Evolutionary conservation across 2,113 vertebrate species (phyloP).

Genomic region (Neodon shergylaensis): DNA sequence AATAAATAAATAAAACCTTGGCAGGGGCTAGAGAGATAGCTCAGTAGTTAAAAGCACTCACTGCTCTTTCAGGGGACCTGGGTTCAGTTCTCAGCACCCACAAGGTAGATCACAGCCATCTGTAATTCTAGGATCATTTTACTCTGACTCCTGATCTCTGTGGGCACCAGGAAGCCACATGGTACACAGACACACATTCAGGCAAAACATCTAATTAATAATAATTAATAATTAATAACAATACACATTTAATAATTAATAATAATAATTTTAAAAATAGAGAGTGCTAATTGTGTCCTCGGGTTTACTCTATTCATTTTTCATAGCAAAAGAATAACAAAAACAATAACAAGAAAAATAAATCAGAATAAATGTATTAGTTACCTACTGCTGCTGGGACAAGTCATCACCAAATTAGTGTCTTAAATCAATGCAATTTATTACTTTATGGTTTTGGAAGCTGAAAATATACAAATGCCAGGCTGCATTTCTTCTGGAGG

Average conservation of each 20-base stretch:
- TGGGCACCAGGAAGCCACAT: neutral
- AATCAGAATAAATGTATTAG: neutral
- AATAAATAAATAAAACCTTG: neutral
- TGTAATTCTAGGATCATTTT: neutral
- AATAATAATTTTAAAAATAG: neutral
- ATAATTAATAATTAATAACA: neutral
- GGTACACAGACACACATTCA: neutral
- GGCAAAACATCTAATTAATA: neutral
- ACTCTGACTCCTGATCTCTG: neutral
- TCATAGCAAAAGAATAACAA: neutral
- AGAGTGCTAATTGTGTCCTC: neutral
- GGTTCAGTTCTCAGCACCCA: neutral
- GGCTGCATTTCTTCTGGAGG: neutral
- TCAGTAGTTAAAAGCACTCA: neutral
- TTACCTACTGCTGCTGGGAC: neutral
- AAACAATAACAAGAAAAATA: neutral
- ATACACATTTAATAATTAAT: neutral
- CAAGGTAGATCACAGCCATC: neutral
- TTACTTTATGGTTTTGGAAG: neutral
- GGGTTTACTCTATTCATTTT: neutral
- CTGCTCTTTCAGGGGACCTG: neutral
- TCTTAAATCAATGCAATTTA: neutral
- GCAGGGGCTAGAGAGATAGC: neutral
- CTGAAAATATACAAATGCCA: neutral
- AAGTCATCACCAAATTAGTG: neutral